Conservation (phyloP, 2,113 vertebrate genomes). For the Nycticebus coucang region DNA sequence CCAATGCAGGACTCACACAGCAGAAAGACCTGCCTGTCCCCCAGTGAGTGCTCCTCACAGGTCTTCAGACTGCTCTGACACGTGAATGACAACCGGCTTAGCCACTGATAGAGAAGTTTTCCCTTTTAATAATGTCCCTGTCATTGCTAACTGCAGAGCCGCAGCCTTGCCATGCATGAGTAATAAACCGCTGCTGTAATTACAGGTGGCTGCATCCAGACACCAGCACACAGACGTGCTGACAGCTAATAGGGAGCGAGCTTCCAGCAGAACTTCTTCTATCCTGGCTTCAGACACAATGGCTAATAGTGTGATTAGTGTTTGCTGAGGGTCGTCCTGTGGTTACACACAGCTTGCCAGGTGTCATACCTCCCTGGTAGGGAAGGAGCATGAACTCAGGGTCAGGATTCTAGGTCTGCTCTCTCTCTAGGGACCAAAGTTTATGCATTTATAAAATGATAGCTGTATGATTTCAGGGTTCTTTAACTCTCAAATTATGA, state of each 20-base stretch:
- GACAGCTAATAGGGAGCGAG: background rate
- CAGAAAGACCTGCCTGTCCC: background rate
- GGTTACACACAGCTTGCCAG: background rate
- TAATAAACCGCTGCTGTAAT: conserved; percentile 73
- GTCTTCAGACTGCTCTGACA: conserved; percentile 56
- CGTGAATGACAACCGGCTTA: conserved; percentile 74
- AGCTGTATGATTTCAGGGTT: background rate
- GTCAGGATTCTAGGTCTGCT: background rate
- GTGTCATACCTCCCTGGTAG: background rate
- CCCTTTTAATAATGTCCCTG: conserved; percentile 80
- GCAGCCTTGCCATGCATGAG: conserved; percentile 75
- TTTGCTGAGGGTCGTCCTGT: background rate
- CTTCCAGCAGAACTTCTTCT: background rate
- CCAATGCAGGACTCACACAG: background rate
- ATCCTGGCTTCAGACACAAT: background rate
- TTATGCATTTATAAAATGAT: background rate
- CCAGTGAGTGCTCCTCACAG: background rate
- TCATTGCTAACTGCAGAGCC: conserved; percentile 72
- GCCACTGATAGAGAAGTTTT: conserved; percentile 77
- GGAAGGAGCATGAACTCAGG: background rate
- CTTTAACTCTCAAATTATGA: background rate
- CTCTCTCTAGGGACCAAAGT: background rate
- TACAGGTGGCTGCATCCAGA: conserved; percentile 63
- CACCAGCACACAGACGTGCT: fast-evolving
- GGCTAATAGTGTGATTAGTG: conserved; percentile 25